These are phyloP conservation scores for Pardosa pseudoannulata DNA, from an alignment of 2,888 invertebrate species.

Conservation along the genomic window DNA sequence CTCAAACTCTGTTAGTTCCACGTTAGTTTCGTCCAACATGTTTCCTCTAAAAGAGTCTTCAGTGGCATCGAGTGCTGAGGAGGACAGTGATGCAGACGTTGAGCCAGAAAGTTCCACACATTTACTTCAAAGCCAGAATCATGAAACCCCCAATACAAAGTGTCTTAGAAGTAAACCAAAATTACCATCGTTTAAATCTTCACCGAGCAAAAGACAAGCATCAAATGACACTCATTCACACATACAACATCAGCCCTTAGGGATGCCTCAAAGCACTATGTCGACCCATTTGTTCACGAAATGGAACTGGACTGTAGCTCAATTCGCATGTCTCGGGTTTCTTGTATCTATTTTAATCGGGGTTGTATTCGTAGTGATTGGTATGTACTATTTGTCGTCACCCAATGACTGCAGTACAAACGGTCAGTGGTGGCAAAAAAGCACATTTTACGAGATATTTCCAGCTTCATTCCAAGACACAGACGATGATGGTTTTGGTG, in stretches of 20 bases:
- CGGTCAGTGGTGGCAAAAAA: conserved; percentile 87
- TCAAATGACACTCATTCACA: conserved; percentile 40
- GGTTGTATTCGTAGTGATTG: not conserved
- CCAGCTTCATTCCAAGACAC: conserved; percentile 86
- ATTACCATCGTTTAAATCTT: conserved; percentile 36
- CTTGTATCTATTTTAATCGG: conserved; percentile 11
- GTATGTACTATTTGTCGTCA: conserved; percentile 15
- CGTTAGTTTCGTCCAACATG: conserved; percentile 16
- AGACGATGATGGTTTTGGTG: conserved; percentile 88
- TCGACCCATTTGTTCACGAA: conserved; percentile 12
- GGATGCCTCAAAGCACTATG: conserved; percentile 26
- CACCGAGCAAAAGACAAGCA: conserved; percentile 49
- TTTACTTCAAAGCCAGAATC: conserved; percentile 31
- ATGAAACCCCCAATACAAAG: conserved; percentile 15
- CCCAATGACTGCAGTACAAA: not conserved
- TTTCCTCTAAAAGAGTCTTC: conserved; percentile 41
- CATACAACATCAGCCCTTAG: conserved; percentile 53
- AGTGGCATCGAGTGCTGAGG: conserved; percentile 33
- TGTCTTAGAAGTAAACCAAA: conserved; percentile 43
- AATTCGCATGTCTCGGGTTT: conserved; percentile 22
- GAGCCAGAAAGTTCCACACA: conserved; percentile 61
- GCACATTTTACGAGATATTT: conserved; percentile 89
- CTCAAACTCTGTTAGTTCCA: conserved; percentile 1
- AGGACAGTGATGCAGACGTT: conserved; percentile 43
- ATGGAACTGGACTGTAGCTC: conserved; percentile 34